A percentile compares a stretch with the other conserved stretches of the same genome.
Conservation (phyloP, 2,113 vertebrate species). For the Daboia siamensis region DNA sequence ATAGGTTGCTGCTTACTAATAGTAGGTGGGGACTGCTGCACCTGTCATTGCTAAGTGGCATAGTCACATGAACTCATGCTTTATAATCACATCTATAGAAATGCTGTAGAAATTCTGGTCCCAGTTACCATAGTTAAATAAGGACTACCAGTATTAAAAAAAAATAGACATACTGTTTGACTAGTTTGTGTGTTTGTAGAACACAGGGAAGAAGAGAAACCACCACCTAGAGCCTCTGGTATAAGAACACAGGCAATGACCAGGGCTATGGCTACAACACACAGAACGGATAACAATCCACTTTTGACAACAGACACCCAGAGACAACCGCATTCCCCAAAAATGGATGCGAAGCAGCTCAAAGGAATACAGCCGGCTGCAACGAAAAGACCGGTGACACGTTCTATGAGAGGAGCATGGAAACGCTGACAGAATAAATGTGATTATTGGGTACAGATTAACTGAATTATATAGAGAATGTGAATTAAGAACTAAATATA, state of each 20-base stretch:
- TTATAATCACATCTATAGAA: background rate
- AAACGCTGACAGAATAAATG: no score
- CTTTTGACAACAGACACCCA: no score
- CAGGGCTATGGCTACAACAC: no score
- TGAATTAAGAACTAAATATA: background rate
- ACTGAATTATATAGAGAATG: background rate
- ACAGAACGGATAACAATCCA: no score
- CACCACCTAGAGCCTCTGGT: no score
- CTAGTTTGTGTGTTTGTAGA: background rate
- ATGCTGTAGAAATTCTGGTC: background rate
- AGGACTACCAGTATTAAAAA: background rate
- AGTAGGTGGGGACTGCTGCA: background rate
- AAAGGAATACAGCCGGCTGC: no score
- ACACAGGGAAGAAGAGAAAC: no score
- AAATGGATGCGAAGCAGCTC: no score
- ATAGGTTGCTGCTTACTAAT: background rate
- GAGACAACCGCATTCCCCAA: no score
- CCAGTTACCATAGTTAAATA: background rate
- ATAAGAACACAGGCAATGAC: no score
- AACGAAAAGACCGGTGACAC: no score
- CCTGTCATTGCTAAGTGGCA: background rate
- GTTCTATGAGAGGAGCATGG: no score
- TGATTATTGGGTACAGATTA: background rate
- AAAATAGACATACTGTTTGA: background rate
- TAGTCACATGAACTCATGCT: background rate